Base-by-base conservation (phyloP, 2,888 invertebrate genomes). In the Yponomeuta sedellus region DNA sequence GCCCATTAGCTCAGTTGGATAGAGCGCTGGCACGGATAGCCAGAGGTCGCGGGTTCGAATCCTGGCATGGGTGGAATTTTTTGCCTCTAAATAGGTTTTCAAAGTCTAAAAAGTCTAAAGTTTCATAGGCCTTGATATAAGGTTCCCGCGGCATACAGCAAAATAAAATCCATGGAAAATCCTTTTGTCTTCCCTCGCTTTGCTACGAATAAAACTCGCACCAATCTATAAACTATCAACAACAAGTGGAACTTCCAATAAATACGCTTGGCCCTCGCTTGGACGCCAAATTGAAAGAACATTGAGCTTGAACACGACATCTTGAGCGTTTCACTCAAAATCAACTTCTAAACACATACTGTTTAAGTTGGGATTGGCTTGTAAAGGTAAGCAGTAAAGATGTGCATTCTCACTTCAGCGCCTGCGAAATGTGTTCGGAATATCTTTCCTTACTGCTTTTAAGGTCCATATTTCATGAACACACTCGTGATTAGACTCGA, bases 281-380 rank as follows among this genome's bases (percentile, higher is more conserved):
- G 78, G 81, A 78, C 77, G 79, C 78, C 80, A 78, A 75, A 73
- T 71, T 70, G 72, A 70, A 59, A 59, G 59, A 25, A 52, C 44
- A 52, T 16, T 16, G 44, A 52, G 44, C 16, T 52, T 4, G 44
- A 52, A 16, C 44, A 52, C 44, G 44, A 12, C 44, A 52, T 16
- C 44, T 16, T 52, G 44, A 16, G 1, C 44, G 4, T 52, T 52
- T 16, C 44, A 52, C 16, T 52, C 44, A 16, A 52, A 5, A 52
- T 8, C 34, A 16, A 1, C 44, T 4, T 52, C 44, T 52, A 52
- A 52, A 52, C 5, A 52, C 44, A 52, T 52, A 16, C 16, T 1
- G 5, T 12, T 5, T 16, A 52, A 16, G 44, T 52, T 52, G 44
- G 16, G 10, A 52, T 52, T 52, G 3, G 16, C 44, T 16, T 52